Evolutionary conservation across 2,888 invertebrate species (phyloP), one percentile per base, ranked within the genome.

Genomic region (Globia sparganii): DNA sequence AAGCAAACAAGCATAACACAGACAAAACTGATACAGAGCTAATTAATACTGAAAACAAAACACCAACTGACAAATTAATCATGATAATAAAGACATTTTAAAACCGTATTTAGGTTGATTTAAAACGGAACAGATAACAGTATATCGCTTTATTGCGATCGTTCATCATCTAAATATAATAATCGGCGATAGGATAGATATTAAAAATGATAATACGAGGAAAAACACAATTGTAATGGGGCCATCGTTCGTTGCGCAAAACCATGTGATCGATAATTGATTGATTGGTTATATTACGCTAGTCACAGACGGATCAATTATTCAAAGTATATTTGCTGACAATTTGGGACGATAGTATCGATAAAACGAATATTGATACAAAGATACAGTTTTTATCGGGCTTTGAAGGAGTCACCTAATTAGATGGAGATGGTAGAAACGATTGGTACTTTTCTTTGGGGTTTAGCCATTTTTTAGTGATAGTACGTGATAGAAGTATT

Each of bases 301-400:
- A 91, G 90, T 92, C 93, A 93, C 89, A 84, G 81, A 85, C 78
- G 91, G 89, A 94, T 93, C 94, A 93, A 95, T 95, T 95, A 95
- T 95, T 94, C 93, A 93, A 90, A 91, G 88, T 90, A 89, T 87
- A 94, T 94, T 93, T 83, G 86, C 89, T 93, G 94, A 95, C 94
- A 92, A 94, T 94, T 94, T 91, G 86, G 81, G n/a, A 53, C 82
- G 91, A 93, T 94, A 92, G 91, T 91, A 87, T 40, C 90, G 89
- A 90, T 86, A 72, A 84, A 85, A 62, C 34, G 65, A 80, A 77
- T 77, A 80, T 59, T 56, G 88, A 88, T 90, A 90, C 70, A 80
- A 65, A 74, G 75, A 77, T 79, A 72, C 15, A 61, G 69, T 56
- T 72, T 85, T 80, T 82, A 84, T 88, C 83, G 67, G 73, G 72